These are phyloP conservation scores for Aphelocoma coerulescens DNA, from an alignment of 2,113 vertebrate genomes.

Conservation along the genomic window DNA sequence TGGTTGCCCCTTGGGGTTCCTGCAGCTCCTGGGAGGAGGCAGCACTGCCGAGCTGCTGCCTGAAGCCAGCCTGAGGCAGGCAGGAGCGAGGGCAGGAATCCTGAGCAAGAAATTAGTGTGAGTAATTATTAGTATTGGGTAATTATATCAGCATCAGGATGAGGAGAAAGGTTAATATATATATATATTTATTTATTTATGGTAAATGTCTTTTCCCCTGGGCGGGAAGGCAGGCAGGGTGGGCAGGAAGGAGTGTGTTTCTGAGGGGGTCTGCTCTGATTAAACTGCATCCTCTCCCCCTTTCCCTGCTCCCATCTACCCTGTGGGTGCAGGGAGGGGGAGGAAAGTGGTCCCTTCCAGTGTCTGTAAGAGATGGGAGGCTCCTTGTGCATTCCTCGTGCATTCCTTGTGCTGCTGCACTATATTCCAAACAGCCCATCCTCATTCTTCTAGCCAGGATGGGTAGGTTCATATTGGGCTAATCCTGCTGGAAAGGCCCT, in stretches of 20 bases:
- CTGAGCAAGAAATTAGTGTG: slow-evolving; percentile 61
- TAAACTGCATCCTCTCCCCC: slow-evolving; percentile 14
- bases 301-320: background rate
- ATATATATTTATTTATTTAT: slow-evolving; percentile 58
- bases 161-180: slow-evolving; percentile 68
- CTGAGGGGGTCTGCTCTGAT: slow-evolving; percentile 30
- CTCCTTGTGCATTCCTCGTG: background rate
- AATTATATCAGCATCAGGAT: slow-evolving; percentile 68
- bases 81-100: slow-evolving; percentile 29
- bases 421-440: background rate
- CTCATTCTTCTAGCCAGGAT: background rate
- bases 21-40: background rate
- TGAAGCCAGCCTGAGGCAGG: background rate
- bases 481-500: background rate
- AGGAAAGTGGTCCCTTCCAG: background rate
- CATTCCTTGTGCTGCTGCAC: background rate
- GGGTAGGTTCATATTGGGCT: background rate
- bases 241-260: slow-evolving; percentile 43
- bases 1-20: background rate
- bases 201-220: slow-evolving; percentile 55
- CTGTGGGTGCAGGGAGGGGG: background rate
- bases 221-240: slow-evolving; percentile 11
- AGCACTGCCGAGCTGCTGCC: rapidly evolving
- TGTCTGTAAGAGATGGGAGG: background rate
- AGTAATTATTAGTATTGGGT: slow-evolving; percentile 70